These are phyloP conservation scores for Bathynomus jamesi DNA, from an alignment of 1,140 invertebrate genomes.

Conservation along the genomic window DNA sequence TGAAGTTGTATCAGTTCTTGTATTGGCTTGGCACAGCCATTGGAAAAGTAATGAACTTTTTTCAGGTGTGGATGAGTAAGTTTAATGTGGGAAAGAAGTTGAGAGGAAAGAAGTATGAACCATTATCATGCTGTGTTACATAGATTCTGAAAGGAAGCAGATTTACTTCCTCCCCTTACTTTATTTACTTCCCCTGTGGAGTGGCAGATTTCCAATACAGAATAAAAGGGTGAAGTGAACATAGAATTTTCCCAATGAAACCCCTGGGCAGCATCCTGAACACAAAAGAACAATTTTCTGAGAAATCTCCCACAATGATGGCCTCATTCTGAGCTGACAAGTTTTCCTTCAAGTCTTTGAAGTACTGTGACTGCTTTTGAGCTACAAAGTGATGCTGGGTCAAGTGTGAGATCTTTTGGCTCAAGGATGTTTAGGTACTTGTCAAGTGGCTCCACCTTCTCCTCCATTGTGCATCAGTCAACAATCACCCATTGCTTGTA, in stretches of 20 bases:
- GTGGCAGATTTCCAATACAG: neutral
- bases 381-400: neutral
- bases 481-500: constrained; percentile 7
- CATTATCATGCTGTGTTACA: neutral
- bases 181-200: neutral
- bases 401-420: neutral
- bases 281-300: too few species aligned
- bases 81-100: too few species aligned
- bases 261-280: too few species aligned
- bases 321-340: neutral
- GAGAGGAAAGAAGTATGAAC: neutral
- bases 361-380: neutral
- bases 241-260: too few species aligned
- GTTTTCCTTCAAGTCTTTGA: neutral
- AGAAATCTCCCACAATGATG: neutral
- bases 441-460: neutral
- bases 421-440: neutral
- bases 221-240: too few species aligned
- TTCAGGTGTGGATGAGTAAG: too few species aligned
- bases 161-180: neutral
- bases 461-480: neutral
- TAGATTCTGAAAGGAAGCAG: neutral
- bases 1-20: too few species aligned
- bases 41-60: neutral
- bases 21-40: neutral